Conservation (phyloP, 2,888 invertebrate species). For the Argynnis bischoffii region DNA sequence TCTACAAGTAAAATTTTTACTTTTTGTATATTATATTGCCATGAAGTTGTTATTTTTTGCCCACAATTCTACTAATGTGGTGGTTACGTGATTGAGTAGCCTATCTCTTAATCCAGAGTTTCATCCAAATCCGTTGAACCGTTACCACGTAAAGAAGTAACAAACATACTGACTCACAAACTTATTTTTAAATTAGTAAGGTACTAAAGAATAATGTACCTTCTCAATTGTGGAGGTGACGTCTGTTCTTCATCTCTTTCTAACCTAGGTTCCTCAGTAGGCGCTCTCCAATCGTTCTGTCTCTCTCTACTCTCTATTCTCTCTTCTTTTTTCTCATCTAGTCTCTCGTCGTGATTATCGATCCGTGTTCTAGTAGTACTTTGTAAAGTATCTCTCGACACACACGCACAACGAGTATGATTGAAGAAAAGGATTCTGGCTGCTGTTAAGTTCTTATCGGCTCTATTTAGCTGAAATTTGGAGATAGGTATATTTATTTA, state of each 20-base stretch:
- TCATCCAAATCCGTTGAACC: no score
- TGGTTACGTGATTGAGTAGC: no score
- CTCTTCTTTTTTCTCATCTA: conserved; percentile 42
- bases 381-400: conserved; percentile 59
- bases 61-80: no score
- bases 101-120: no score
- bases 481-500: no score
- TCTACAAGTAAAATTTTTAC: no score
- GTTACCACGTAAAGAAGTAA: no score
- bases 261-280: conserved; percentile 57
- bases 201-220: conserved; percentile 46
- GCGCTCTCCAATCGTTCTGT: conserved; percentile 56
- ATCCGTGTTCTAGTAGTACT: conserved; percentile 45
- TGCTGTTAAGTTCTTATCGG: conserved; percentile 56
- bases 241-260: conserved; percentile 60
- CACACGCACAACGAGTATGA: conserved; percentile 72
- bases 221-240: conserved; percentile 63
- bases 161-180: no score
- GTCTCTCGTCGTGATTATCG: conserved; percentile 39
- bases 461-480: conserved; percentile 60
- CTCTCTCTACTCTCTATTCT: conserved; percentile 42
- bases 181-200: no score
- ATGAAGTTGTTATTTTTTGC: no score
- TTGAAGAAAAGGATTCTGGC: conserved; percentile 71
- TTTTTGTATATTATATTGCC: no score